A percentile compares a stretch with the other conserved stretches of the same genome.
Evolutionary conservation across 2,888 invertebrate species (phyloP).

Genomic region (Poecilobothrus nobilitatus): DNA sequence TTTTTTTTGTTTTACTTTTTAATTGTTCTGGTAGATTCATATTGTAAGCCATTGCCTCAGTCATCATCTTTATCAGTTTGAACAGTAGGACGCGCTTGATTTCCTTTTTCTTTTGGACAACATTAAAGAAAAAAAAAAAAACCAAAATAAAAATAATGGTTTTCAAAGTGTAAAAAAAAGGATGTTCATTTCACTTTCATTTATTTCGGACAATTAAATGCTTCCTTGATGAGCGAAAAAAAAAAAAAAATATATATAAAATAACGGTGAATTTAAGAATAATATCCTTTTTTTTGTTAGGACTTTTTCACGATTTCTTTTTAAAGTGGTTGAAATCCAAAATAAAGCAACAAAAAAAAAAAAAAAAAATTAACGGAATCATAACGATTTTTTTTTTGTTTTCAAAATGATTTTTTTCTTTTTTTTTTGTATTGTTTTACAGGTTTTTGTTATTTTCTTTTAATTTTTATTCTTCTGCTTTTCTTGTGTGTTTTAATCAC

Average conservation of each 20-base stretch:
- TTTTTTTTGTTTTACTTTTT: not conserved
- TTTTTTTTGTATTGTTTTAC: too few relatives aligned
- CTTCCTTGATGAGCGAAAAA: not conserved
- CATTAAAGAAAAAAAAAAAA: not conserved
- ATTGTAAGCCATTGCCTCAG: too few relatives aligned
- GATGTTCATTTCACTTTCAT: constrained; percentile 6
- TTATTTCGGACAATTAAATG: constrained; percentile 6
- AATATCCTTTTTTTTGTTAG: not conserved
- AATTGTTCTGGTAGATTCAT: too few relatives aligned
- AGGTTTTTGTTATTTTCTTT: too few relatives aligned
- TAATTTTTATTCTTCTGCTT: too few relatives aligned
- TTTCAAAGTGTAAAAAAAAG: not conserved
- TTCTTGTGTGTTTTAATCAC: too few relatives aligned
- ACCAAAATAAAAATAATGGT: not conserved
- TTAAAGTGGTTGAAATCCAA: too few relatives aligned
- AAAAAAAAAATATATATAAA: not conserved
- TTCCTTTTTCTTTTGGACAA: not conserved
- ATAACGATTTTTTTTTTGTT: too few relatives aligned
- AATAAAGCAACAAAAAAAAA: too few relatives aligned
- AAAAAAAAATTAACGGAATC: too few relatives aligned
- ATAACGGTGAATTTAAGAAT: not conserved
- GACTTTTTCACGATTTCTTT: too few relatives aligned
- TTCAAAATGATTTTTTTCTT: too few relatives aligned
- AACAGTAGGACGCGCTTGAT: not conserved
- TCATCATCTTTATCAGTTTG: not conserved